These are phyloP conservation scores for Tenthredo notha DNA, from an alignment of 2,888 invertebrate genomes.

Conservation along the genomic window DNA sequence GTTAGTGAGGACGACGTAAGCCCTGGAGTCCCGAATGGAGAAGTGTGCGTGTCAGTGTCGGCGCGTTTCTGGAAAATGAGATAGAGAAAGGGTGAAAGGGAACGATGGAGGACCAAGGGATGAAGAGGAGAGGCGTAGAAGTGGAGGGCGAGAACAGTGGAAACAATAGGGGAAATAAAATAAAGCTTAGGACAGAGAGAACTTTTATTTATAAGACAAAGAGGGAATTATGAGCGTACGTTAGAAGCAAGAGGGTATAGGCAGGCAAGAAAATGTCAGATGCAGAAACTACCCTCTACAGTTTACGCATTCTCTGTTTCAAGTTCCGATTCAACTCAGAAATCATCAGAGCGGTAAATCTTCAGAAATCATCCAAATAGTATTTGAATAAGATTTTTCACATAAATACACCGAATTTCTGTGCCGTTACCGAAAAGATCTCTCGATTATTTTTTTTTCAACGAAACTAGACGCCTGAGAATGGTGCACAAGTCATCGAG, in stretches of 20 bases:
- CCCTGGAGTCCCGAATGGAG: conserved; percentile 31
- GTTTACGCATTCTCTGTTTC: neutral
- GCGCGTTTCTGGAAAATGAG: conserved; percentile 71
- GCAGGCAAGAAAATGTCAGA: conserved; percentile 34
- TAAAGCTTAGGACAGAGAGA: conserved; percentile 67
- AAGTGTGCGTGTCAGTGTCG: conserved; percentile 58
- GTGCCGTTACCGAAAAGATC: neutral
- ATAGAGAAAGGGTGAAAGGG: conserved; percentile 60
- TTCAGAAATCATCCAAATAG: neutral
- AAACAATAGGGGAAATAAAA: conserved; percentile 76
- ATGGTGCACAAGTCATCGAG: neutral
- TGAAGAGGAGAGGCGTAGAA: conserved; percentile 26
- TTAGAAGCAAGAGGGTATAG: conserved; percentile 23
- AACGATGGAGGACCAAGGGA: conserved; percentile 20
- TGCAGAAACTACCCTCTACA: conserved; percentile 23
- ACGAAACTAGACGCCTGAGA: neutral
- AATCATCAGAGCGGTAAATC: neutral
- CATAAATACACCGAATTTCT: neutral
- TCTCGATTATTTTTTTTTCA: neutral
- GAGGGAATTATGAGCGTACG: conserved; percentile 47
- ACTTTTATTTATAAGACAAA: conserved; percentile 52
- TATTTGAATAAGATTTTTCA: neutral
- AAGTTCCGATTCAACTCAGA: neutral
- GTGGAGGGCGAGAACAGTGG: conserved; percentile 67
- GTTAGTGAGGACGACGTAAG: conserved; percentile 35